phyloP scores from a whole-genome alignment of 1,140 invertebrate genomes.

The Drosophila sproati region DNA sequence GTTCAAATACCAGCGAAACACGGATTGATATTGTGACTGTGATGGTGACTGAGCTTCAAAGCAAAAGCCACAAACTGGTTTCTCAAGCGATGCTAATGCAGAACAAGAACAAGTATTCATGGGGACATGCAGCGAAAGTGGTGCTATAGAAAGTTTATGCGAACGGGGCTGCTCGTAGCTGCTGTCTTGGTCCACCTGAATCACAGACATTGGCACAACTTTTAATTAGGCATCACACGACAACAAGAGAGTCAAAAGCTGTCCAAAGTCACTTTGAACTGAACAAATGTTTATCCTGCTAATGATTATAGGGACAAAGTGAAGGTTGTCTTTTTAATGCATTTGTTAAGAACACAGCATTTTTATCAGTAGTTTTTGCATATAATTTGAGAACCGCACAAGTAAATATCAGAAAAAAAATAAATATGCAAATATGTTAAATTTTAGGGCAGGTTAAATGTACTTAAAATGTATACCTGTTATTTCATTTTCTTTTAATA shows the following conservation, averaged over 20 bases:
- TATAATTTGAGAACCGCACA: background rate
- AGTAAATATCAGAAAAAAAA: background rate
- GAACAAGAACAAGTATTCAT: constrained; percentile 69
- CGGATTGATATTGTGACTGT: constrained; percentile 13
- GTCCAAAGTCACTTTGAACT: background rate
- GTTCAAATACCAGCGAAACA: constrained; percentile 16
- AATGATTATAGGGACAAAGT: constrained; percentile 13
- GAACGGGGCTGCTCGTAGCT: constrained; percentile 9
- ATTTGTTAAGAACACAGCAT: background rate
- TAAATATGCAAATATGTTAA: background rate
- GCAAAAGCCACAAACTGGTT: constrained; percentile 47
- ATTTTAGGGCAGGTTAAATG: background rate
- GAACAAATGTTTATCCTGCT: constrained; percentile 16
- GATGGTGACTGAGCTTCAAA: constrained; percentile 22
- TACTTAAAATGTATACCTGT: background rate
- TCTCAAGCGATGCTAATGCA: constrained; percentile 54
- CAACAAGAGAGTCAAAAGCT: constrained; percentile 45
- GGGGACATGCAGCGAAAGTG: constrained; percentile 72
- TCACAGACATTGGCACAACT: constrained; percentile 42
- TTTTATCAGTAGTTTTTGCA: background rate
- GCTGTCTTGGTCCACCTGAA: constrained; percentile 16
- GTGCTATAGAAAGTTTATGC: constrained; percentile 76
- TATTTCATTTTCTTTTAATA: constrained; percentile 1
- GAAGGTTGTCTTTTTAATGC: background rate
- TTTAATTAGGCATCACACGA: constrained; percentile 72